Evolutionary conservation across 2,797 vertebrate species (phyloP).

Genomic region (Alectoris magna): DNA sequence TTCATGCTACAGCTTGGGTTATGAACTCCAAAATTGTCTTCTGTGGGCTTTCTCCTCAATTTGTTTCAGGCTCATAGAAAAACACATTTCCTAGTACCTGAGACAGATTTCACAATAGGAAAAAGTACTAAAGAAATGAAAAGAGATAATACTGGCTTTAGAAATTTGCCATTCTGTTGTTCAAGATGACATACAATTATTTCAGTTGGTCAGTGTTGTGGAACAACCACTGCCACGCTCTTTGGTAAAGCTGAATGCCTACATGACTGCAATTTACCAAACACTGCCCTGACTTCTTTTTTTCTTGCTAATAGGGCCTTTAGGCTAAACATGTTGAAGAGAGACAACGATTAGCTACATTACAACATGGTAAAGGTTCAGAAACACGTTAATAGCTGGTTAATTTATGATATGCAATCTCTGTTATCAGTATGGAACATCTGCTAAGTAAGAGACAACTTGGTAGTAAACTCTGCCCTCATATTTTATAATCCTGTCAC

Average conservation of each 20-base stretch:
- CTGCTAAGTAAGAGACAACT: constrained; percentile 15
- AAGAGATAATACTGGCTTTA: neutral
- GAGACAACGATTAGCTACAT: neutral
- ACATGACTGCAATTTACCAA: neutral
- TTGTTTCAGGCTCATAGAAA: constrained; percentile 27
- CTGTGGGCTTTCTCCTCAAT: neutral
- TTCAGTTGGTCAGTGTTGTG: neutral
- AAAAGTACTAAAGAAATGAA: neutral
- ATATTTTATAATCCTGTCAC: constrained; percentile 5
- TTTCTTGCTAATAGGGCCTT: neutral
- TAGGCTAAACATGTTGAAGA: neutral
- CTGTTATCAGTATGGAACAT: neutral
- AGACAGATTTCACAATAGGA: constrained; percentile 16
- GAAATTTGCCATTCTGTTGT: constrained; percentile 19
- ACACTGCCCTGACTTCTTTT: neutral
- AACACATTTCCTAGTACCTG: neutral
- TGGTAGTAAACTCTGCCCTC: neutral
- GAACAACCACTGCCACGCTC: constrained; percentile 3
- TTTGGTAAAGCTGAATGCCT: neutral
- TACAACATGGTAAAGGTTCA: neutral
- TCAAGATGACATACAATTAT: neutral
- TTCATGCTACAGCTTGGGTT: neutral
- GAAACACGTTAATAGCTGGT: neutral
- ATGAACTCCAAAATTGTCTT: constrained; percentile 16
- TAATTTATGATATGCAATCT: neutral